Percentiles rank a stretch among this genome's conserved stretches.
Conservation (phyloP, 2,888 invertebrate genomes). For the Fragum whitleyi region DNA sequence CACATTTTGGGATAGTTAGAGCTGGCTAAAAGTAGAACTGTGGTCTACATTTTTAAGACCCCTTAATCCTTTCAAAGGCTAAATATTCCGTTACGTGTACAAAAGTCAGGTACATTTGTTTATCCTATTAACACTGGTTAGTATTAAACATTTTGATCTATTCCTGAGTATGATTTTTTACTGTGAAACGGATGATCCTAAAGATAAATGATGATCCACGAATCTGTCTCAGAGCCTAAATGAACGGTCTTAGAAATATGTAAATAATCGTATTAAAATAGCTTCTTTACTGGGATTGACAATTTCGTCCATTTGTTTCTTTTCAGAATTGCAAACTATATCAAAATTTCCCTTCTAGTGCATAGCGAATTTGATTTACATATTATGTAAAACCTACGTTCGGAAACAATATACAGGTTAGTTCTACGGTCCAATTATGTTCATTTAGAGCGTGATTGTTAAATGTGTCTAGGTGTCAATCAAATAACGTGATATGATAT, state of each 20-base stretch:
- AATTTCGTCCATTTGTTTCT: no score
- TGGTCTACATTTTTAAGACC: slow-evolving; percentile 19
- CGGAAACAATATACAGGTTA: no score
- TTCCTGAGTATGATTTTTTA: no score
- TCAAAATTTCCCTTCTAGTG: no score
- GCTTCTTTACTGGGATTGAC: no score
- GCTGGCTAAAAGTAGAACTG: neutral
- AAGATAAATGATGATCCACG: no score
- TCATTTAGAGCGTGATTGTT: neutral
- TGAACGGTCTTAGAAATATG: neutral
- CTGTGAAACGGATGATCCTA: no score
- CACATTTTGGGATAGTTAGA: no score
- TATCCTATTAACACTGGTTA: neutral
- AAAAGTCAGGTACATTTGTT: neutral
- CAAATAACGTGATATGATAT: neutral
- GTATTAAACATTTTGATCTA: neutral
- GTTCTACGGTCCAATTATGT: neutral
- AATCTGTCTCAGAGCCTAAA: neutral
- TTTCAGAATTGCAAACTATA: no score
- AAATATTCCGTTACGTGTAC: neutral
- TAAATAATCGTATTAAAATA: slow-evolving; percentile 3
- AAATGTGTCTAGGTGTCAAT: neutral
- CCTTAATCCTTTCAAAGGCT: neutral
- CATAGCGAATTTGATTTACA: no score
- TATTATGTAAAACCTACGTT: no score